phyloP scores from a whole-genome alignment of 2,797 vertebrate genomes.

The Psittacula echo region DNA sequence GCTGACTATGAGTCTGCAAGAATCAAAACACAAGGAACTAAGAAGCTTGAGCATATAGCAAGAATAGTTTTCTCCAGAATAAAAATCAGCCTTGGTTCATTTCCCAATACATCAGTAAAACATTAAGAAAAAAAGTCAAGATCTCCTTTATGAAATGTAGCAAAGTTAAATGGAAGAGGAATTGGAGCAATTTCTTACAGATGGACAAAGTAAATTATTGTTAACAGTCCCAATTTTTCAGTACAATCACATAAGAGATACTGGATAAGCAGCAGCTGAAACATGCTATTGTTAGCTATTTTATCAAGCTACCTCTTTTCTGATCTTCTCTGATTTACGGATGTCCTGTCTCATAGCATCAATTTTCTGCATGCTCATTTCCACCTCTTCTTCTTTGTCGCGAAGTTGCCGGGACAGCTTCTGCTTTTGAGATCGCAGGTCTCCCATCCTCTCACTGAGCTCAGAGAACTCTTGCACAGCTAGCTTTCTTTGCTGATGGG shows the following conservation, averaged over 20 bases:
- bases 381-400: constrained; percentile 94
- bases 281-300: neutral
- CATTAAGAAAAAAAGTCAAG: neutral
- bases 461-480: constrained; percentile 94
- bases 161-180: neutral
- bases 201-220: neutral
- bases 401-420: constrained; percentile 90
- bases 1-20: neutral
- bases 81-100: neutral
- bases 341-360: constrained; percentile 89
- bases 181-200: neutral
- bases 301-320: constrained; percentile 85
- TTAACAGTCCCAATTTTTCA: neutral
- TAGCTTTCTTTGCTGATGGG: constrained; percentile 90
- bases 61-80: neutral
- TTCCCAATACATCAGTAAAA: neutral
- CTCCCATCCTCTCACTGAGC: constrained; percentile 89
- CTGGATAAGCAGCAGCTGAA: neutral
- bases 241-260: neutral
- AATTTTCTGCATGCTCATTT: constrained; percentile 87
- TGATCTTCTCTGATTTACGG: constrained; percentile 89
- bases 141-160: neutral
- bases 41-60: neutral
- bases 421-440: constrained; percentile 91
- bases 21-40: neutral